phyloP scores from a whole-genome alignment of 2,113 vertebrate genomes.

The Anoura caudifer region DNA sequence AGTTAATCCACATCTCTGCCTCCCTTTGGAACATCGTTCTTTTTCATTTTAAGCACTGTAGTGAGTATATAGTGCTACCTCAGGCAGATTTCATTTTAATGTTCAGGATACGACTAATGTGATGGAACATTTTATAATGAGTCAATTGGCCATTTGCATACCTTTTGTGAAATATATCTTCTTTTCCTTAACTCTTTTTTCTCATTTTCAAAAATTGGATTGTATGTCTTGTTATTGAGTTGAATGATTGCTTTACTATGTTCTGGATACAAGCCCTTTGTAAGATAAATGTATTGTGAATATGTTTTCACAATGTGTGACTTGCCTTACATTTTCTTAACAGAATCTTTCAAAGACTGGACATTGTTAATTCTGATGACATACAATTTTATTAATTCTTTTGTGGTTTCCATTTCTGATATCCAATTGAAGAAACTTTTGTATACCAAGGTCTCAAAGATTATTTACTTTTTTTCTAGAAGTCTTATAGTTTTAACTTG shows the following conservation, averaged over 20 bases:
- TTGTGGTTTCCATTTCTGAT: neutral
- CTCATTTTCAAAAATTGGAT: neutral
- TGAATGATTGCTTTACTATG: neutral
- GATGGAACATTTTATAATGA: neutral
- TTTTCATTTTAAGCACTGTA: neutral
- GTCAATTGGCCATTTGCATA: neutral
- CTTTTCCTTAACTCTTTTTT: neutral
- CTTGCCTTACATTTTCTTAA: conserved; percentile 13
- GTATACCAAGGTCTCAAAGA: neutral
- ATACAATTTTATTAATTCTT: neutral
- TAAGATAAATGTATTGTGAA: neutral
- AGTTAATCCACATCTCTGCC: neutral
- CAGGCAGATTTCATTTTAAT: neutral
- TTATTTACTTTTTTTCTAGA: neutral
- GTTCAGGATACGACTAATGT: neutral
- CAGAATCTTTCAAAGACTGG: neutral
- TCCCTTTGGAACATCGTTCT: neutral
- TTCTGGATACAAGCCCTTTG: neutral
- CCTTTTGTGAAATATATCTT: neutral
- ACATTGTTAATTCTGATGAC: neutral
- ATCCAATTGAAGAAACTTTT: neutral
- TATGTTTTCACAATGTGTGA: neutral
- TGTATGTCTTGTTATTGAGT: neutral
- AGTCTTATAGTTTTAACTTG: neutral
- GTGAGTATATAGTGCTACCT: neutral